Evolutionary conservation across 2,113 vertebrate species (phyloP).

Genomic region (Eublepharis macularius): DNA sequence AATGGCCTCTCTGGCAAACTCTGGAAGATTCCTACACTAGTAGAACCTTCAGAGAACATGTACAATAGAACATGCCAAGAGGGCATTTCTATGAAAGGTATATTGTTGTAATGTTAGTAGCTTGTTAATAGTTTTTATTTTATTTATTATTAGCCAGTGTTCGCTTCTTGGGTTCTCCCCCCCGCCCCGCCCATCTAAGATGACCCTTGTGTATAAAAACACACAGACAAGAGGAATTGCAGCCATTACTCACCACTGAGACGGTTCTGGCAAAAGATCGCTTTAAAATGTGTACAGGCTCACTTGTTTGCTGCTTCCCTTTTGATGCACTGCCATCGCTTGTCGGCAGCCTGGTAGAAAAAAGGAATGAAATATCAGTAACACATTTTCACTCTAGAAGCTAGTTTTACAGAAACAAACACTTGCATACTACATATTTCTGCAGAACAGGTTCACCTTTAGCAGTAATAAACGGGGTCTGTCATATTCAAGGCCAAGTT

Average conservation of each 20-base stretch:
- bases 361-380: neutral
- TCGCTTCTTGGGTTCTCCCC: fast-evolving
- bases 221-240: neutral
- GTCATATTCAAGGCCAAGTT: neutral
- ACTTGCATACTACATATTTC: neutral
- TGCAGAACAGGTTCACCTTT: neutral
- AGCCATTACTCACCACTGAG: slow-evolving; percentile 84
- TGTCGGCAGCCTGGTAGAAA: slow-evolving; percentile 87
- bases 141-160: neutral
- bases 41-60: no score
- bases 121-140: no score
- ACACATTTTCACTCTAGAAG: neutral
- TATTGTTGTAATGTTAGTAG: no score
- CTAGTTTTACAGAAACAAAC: neutral
- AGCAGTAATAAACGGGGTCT: neutral
- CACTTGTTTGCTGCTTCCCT: slow-evolving; percentile 96
- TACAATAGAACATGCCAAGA: no score
- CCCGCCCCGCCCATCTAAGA: neutral
- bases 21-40: no score
- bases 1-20: no score
- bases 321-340: slow-evolving; percentile 95
- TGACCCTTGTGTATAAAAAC: neutral
- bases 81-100: no score
- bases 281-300: slow-evolving; percentile 97
- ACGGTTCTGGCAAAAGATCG: slow-evolving; percentile 96